A percentile compares a stretch with the other conserved stretches of the same genome.
These are phyloP conservation scores for Drosophila kikkawai DNA, from an alignment of 1,140 invertebrate genomes.

Conservation along the genomic window DNA sequence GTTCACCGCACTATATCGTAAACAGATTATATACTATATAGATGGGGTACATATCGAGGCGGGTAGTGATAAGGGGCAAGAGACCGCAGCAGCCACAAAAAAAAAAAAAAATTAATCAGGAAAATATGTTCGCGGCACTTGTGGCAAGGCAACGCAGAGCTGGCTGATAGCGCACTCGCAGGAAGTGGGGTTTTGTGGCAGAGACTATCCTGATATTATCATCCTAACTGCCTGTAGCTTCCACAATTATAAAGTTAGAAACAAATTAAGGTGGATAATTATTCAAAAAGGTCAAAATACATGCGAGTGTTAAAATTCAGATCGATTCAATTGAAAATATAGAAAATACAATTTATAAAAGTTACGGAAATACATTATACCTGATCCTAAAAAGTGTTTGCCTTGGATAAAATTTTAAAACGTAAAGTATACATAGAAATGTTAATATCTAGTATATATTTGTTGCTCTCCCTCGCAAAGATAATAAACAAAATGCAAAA, in stretches of 20 bases:
- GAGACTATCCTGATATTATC: not conserved
- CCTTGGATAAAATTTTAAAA: not conserved
- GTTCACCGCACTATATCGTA: conserved; percentile 29
- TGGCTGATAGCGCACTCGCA: conserved; percentile 13
- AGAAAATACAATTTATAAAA: not conserved
- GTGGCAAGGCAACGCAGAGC: not conserved
- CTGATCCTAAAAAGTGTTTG: not conserved
- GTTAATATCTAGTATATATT: not conserved
- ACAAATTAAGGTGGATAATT: not conserved
- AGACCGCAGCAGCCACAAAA: conserved; percentile 4
- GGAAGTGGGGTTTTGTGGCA: conserved; percentile 12
- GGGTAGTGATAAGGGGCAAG: conserved; percentile 18
- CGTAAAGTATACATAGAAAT: not conserved
- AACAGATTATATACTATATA: not conserved
- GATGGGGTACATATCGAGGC: conserved; percentile 15
- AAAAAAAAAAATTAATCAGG: conserved; percentile 14
- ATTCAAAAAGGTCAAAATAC: not conserved
- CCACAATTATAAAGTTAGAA: not conserved
- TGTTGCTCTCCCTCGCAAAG: not conserved
- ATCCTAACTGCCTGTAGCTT: no score
- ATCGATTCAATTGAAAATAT: not conserved
- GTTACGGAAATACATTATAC: not conserved
- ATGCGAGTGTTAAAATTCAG: not conserved
- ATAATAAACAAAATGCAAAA: conserved; percentile 9
- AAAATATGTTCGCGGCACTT: conserved; percentile 13